Evolutionary conservation across 2,113 vertebrate species (phyloP).

Genomic region (Suncus etruscus): DNA sequence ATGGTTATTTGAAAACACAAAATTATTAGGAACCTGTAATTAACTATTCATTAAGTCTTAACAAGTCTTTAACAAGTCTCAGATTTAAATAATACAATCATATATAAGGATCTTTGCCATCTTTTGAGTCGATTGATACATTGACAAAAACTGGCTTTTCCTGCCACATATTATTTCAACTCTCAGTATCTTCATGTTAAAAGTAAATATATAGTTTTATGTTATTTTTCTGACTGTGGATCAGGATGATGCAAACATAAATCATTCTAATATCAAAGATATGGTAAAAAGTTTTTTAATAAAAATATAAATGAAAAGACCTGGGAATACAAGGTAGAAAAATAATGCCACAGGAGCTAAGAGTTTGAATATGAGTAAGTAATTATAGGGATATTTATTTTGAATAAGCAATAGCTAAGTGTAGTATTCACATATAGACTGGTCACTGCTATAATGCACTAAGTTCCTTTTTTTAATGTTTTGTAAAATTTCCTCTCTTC

Average conservation of each 20-base stretch:
- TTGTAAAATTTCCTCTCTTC: neutral
- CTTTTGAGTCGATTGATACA: neutral
- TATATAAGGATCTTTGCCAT: neutral
- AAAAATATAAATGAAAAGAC: neutral
- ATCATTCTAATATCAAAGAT: constrained; percentile 25
- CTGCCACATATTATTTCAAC: neutral
- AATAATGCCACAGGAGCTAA: neutral
- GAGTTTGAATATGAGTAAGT: neutral
- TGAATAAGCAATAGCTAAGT: neutral
- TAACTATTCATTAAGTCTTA: neutral
- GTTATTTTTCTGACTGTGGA: neutral
- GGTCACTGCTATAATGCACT: neutral
- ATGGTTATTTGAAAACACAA: neutral
- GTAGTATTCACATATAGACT: neutral
- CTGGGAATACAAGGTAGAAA: neutral
- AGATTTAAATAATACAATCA: neutral
- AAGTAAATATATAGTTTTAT: neutral
- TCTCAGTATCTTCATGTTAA: neutral
- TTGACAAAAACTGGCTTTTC: neutral
- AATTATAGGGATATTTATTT: neutral
- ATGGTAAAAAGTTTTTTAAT: neutral
- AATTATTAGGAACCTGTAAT: neutral
- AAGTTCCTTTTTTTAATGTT: neutral
- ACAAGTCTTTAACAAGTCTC: neutral
- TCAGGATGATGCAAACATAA: neutral